Conservation (phyloP, 2,113 vertebrate genomes). For the Todiramphus saurophagus region DNA sequence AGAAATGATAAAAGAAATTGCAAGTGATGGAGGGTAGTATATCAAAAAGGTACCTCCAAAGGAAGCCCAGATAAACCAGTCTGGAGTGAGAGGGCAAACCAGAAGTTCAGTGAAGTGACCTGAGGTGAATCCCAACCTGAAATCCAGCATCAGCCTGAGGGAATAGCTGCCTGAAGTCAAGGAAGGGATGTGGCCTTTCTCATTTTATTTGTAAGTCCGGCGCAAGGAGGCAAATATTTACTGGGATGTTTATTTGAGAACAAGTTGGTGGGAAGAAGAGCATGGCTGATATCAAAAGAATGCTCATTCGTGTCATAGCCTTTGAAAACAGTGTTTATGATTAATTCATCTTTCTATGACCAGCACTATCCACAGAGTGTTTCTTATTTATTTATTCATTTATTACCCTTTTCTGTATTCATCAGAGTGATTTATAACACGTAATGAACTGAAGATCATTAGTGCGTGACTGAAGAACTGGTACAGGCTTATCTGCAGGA, state of each 20-base stretch:
- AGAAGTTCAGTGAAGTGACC: not conserved
- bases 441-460: conserved; percentile 49
- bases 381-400: conserved; percentile 66
- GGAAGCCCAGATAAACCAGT: not conserved
- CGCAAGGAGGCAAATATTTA: conserved; percentile 55
- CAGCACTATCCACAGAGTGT: conserved; percentile 46
- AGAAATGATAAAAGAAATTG: not conserved
- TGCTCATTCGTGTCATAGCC: conserved; percentile 37
- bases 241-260: conserved; percentile 63
- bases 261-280: conserved; percentile 58
- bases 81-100: not conserved
- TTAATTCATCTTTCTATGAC: conserved; percentile 50
- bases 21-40: not conserved
- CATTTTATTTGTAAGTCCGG: not conserved
- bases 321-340: conserved; percentile 37
- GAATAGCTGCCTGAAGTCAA: not conserved
- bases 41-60: not conserved
- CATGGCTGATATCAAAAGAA: conserved; percentile 51
- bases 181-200: not conserved
- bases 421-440: conserved; percentile 56
- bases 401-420: conserved; percentile 59
- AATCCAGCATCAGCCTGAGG: not conserved
- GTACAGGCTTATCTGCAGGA: conserved; percentile 64
- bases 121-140: not conserved
- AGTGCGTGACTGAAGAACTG: conserved; percentile 65